Percentiles rank a stretch among this genome's conserved stretches.
phyloP scores from a whole-genome alignment of 2,113 vertebrate species.

The Elephas maximus region DNA sequence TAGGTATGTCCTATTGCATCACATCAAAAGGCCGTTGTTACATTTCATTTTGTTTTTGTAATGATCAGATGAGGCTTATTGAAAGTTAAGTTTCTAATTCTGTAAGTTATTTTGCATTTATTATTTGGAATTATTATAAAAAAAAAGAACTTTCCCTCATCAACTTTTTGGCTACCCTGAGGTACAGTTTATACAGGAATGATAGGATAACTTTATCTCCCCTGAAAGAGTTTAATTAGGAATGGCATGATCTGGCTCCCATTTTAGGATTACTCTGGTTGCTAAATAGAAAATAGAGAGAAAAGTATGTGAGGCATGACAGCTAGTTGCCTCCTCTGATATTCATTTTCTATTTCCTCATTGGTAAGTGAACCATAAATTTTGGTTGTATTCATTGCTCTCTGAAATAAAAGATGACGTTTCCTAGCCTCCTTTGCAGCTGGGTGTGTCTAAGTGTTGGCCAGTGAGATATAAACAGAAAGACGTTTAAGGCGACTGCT shows the following conservation, averaged over 20 bases:
- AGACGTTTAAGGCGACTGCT: neutral
- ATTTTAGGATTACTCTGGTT: neutral
- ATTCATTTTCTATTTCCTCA: neutral
- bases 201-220: neutral
- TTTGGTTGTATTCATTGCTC: neutral
- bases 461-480: neutral
- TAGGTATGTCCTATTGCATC: neutral
- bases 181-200: neutral
- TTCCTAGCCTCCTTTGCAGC: constrained; percentile 13
- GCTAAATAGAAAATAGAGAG: neutral
- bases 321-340: neutral
- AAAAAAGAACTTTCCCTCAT: neutral
- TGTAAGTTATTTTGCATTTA: neutral
- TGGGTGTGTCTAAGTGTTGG: neutral
- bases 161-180: neutral
- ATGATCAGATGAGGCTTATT: neutral
- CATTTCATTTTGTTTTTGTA: neutral
- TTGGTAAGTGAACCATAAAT: neutral
- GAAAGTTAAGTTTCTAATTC: neutral
- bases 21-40: neutral
- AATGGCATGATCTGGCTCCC: neutral
- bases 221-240: neutral
- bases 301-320: neutral
- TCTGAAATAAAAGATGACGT: neutral
- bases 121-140: neutral